phyloP scores from a whole-genome alignment of 2,113 vertebrate species.

The Pseudorasbora parva region DNA sequence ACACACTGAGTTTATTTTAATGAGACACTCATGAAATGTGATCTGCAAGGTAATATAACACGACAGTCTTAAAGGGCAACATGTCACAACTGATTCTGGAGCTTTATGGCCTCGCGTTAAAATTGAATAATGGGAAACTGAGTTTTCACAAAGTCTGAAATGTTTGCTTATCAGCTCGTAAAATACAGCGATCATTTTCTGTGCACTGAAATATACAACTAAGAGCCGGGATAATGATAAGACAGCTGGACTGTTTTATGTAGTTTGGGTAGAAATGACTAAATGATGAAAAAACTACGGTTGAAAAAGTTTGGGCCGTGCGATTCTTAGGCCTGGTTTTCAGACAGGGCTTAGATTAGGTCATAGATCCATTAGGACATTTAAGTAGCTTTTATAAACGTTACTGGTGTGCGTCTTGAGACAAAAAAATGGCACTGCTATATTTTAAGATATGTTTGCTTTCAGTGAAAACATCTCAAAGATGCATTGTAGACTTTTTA shows the following conservation, averaged over 20 bases:
- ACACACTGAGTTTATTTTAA: slow-evolving; percentile 45
- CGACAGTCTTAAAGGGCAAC: slow-evolving; percentile 68
- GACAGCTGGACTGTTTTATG: neutral
- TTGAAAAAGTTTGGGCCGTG: neutral
- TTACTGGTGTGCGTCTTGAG: too few species aligned
- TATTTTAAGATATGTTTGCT: too few species aligned
- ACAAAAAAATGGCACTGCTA: too few species aligned
- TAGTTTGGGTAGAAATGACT: neutral
- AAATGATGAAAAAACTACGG: neutral
- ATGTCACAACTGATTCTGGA: slow-evolving; percentile 55
- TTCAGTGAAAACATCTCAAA: too few species aligned
- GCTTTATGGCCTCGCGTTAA: slow-evolving; percentile 46
- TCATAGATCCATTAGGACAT: too few species aligned
- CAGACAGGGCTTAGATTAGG: too few species aligned
- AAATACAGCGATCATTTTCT: neutral
- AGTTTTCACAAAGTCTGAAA: slow-evolving; percentile 46
- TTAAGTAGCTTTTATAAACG: too few species aligned
- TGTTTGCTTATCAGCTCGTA: slow-evolving; percentile 41
- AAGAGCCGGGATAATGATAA: neutral
- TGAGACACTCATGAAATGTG: slow-evolving; percentile 49
- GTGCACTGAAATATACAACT: neutral
- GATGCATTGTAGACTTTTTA: too few species aligned
- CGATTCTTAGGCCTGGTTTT: neutral
- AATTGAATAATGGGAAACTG: slow-evolving; percentile 44
- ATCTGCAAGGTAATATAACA: slow-evolving; percentile 54